Evolutionary conservation across 35 echinoderm and acorn worm species (phyloP), one percentile per base, ranked within the genome.

Genomic region (Ptychodera flava): DNA sequence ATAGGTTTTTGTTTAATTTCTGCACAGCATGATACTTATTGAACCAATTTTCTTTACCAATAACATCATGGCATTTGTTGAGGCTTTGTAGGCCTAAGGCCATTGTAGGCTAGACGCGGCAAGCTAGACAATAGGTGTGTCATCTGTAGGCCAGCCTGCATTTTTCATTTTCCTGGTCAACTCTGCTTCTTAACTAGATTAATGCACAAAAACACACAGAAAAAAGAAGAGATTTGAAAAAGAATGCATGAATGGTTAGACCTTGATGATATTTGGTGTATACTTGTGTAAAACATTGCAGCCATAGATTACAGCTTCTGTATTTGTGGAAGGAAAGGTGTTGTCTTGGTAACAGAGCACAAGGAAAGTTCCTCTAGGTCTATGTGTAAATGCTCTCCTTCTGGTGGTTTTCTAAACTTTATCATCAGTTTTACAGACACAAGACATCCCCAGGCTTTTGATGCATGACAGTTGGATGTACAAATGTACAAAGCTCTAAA

Each of bases 1-100:
- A 64, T 64, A 64, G 22, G 22, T 64, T 12, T 6, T 64, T 6
- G 45, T 64, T 64, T 64, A 12, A 64, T 12, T 64, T 64, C 22
- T 6, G 45, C 45, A 64, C 45, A 64, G 45, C 45, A 64, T 64
- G 45, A 64, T 64, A 64, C 45, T 12, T 64, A 64, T 64, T 6
- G 6, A 64, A 64, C 45, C 45, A 64, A 64, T 64, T 64, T n/a
- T 64, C 45, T 64, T 64, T 64, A 64, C 45, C 45, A 64, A 64
- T 64, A 64, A 64, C 45, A 64, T 64, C 45, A 64, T 64, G 45
- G 45, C 45, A 64, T 64, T 64, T 64, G 45, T 64, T 64, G 45
- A 64, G 45, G 45, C 45, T 64, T 64, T 64, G 45, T 12, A 12
- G 45, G 45, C 45, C 45, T 64, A 64, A 64, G 45, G 45, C 45